These are phyloP conservation scores for Mesembrinibis cayennensis DNA, from an alignment of 2,113 vertebrate species.

Conservation along the genomic window DNA sequence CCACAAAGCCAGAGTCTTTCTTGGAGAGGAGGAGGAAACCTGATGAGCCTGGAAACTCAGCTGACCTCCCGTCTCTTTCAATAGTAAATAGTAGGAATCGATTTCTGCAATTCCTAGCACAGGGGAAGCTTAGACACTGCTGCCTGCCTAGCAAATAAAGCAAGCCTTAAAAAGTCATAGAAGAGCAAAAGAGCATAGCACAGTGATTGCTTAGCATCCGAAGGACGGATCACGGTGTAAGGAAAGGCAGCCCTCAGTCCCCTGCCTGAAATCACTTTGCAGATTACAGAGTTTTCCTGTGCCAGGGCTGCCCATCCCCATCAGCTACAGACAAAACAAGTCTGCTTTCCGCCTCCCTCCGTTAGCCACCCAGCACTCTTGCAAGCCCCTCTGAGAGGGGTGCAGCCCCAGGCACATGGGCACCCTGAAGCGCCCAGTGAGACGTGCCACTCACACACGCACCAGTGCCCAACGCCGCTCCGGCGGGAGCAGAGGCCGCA, in stretches of 20 bases:
- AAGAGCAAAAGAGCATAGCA: neutral
- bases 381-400: neutral
- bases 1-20: neutral
- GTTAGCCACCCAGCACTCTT: neutral
- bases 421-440: neutral
- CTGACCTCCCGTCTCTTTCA: neutral
- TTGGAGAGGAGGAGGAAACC: neutral
- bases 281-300: neutral
- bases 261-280: neutral
- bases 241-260: neutral
- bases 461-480: no score
- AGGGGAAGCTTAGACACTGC: neutral
- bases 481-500: neutral
- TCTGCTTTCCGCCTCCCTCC: neutral
- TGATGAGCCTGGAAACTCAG: neutral
- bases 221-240: neutral
- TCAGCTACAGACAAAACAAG: accelerated
- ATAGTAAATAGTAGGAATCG: neutral
- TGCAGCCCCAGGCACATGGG: accelerated
- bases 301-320: neutral
- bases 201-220: neutral
- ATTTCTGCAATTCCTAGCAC: neutral
- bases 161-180: neutral
- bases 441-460: accelerated
- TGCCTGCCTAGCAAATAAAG: neutral